These are phyloP conservation scores for Talpa occidentalis DNA, from an alignment of 2,113 vertebrate genomes.

Conservation along the genomic window DNA sequence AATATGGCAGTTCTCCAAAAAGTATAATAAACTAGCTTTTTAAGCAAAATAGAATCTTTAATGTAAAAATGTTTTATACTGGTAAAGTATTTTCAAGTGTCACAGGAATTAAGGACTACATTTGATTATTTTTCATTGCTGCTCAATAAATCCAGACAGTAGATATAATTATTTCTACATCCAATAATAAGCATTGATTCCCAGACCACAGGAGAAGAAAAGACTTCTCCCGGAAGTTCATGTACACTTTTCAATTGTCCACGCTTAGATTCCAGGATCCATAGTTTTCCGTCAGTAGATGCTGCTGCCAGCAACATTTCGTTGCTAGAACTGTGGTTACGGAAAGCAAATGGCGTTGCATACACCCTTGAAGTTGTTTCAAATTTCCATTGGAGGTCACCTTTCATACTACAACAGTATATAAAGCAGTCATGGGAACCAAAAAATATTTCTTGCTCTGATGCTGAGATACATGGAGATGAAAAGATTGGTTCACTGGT, in stretches of 20 bases:
- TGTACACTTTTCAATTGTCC: slow-evolving; percentile 84
- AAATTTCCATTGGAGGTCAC: slow-evolving; percentile 92
- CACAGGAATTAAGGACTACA: neutral
- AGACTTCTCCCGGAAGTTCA: slow-evolving; percentile 92
- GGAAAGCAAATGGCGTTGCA: slow-evolving; percentile 92
- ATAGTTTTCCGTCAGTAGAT: slow-evolving; percentile 95
- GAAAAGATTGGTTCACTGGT: slow-evolving; percentile 95
- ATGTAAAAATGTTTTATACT: slow-evolving; percentile 33
- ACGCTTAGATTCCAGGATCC: slow-evolving; percentile 90
- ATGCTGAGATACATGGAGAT: slow-evolving; percentile 89
- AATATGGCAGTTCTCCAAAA: slow-evolving; percentile 9
- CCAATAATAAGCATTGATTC: slow-evolving; percentile 90
- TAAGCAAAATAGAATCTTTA: slow-evolving; percentile 72
- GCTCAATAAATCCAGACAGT: slow-evolving; percentile 90
- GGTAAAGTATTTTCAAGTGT: slow-evolving; percentile 4
- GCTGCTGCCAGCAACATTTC: slow-evolving; percentile 87
- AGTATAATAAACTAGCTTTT: slow-evolving; percentile 42
- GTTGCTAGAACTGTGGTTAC: slow-evolving; percentile 68
- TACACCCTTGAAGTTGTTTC: slow-evolving; percentile 91
- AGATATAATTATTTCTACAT: slow-evolving; percentile 95
- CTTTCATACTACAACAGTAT: slow-evolving; percentile 91
- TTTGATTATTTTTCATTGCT: slow-evolving; percentile 48
- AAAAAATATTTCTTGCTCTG: slow-evolving; percentile 89
- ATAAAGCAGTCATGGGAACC: slow-evolving; percentile 94
- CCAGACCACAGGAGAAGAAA: slow-evolving; percentile 94